Evolutionary conservation across 2,113 vertebrate genomes (phyloP).

Genomic region (Bungarus multicinctus): DNA sequence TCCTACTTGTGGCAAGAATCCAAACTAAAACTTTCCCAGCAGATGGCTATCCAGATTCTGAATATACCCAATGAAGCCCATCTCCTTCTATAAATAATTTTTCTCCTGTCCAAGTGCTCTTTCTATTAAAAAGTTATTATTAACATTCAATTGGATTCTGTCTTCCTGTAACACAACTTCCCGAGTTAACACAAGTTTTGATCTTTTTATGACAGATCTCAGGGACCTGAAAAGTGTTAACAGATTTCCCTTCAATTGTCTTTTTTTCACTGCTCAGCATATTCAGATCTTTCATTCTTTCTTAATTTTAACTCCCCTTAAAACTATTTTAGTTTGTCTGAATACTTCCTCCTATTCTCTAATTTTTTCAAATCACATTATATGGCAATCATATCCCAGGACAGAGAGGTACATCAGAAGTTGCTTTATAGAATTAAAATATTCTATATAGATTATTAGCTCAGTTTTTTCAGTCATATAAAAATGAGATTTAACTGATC

Average conservation of each 20-base stretch:
- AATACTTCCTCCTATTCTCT: not conserved
- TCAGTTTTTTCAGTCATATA: not conserved
- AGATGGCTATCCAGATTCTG: not conserved
- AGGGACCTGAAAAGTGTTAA: not conserved
- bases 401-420: not conserved
- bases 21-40: not conserved
- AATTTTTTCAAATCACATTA: not conserved
- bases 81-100: not conserved
- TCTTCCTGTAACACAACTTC: not conserved
- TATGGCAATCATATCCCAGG: not conserved
- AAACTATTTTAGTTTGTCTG: not conserved
- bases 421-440: not conserved
- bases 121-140: not conserved
- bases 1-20: not conserved
- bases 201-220: not conserved
- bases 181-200: not conserved
- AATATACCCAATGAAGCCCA: not conserved
- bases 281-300: not conserved
- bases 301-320: not conserved
- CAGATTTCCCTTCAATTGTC: not conserved
- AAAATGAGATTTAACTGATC: not conserved
- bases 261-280: not conserved
- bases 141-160: not conserved
- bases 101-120: not conserved
- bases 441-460: not conserved